Evolutionary conservation across 2,797 vertebrate genomes (phyloP), one percentile per base, ranked within the genome.

Genomic region (Morus bassanus): DNA sequence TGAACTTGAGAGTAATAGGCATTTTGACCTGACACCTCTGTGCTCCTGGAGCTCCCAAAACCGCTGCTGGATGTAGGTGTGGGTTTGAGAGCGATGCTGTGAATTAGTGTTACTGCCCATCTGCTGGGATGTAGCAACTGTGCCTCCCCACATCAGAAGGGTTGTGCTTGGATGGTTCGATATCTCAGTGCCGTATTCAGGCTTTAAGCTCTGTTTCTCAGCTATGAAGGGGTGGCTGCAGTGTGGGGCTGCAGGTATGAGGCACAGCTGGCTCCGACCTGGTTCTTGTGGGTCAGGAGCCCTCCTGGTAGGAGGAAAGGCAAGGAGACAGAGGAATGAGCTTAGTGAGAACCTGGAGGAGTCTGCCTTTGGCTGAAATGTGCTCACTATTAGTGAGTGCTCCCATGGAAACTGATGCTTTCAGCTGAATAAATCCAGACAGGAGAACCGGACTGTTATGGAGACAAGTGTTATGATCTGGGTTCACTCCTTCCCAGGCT

Each of bases 61-160:
- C 39, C 0, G 1, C 46, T 28, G 46, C 61, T 83, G 81, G 81
- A 1, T 14, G 61, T 18, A 18, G 50, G 39, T 9, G 50, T 30
- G 45, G 35, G 22, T 35, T 78, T 31, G 82, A 11, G 63, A n/a
- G 81, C 0, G 16, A 25, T 30, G 33, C 56, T 18, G 59, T 24
- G 59, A 18, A 6, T 37, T 6, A 2, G 18, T 0, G 6, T 30
- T 35, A 1, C 22, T 68, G 37, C 27, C 59, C 6, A 0, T 46
- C 33, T 33, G 64, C 19, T 17, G 87, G n/a, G 82, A 9, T 6
- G 24, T 9, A 27, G 22, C 8, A 18, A 4, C 39, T 11, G 28
- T 12, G 33, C n/a, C 4, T 28, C 59, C 16, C 39, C 17, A 0
- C 3, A 0, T 7, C 24, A 0, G 35, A 14, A 22, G 33, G 39